Percentiles rank a stretch among this genome's conserved stretches.
Conservation (phyloP, 1,140 invertebrate species). For the Melitaea cinxia region DNA sequence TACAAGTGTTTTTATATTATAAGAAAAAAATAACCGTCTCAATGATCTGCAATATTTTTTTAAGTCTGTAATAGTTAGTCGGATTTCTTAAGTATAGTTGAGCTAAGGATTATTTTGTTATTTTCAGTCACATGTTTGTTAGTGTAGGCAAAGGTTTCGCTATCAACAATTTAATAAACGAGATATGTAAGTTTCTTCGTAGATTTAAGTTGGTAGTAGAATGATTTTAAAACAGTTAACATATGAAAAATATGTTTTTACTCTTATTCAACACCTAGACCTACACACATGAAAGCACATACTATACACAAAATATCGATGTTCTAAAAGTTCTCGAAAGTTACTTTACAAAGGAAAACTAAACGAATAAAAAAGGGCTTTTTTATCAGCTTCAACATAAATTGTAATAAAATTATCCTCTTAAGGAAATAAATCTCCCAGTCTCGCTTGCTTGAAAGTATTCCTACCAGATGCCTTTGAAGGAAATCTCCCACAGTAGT, state of each 20-base stretch:
- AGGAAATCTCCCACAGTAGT: background rate
- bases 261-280: no score
- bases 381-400: background rate
- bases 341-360: background rate
- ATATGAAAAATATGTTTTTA: background rate
- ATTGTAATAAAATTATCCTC: background rate
- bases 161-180: background rate
- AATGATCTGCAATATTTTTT: no score
- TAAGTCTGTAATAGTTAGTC: no score
- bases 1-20: no score
- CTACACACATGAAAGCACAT: no score
- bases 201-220: background rate
- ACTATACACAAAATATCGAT: no score
- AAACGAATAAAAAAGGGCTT: background rate
- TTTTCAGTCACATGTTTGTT: background rate
- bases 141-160: background rate
- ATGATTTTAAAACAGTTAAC: background rate
- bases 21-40: no score
- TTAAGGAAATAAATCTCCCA: background rate
- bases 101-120: background rate
- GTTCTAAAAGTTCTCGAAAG: no score
- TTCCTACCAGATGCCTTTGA: background rate
- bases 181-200: background rate
- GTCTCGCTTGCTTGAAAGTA: background rate
- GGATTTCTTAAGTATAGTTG: no score